Conservation (phyloP, 2,113 vertebrate genomes). For the Semnornis frantzii region DNA sequence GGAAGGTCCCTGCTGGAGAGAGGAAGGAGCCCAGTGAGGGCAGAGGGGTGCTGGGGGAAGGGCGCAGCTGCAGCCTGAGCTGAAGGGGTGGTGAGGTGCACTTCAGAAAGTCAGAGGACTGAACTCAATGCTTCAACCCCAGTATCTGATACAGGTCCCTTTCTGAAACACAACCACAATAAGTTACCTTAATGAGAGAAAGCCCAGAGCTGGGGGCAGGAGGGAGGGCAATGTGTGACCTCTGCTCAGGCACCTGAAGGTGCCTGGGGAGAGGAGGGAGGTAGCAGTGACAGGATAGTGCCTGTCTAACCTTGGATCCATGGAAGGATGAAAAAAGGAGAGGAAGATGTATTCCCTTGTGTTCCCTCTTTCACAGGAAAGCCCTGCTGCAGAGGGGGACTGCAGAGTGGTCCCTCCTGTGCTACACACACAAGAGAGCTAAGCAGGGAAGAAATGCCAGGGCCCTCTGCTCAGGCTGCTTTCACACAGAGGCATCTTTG, state of each 20-base stretch:
- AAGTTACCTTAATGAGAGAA: background rate
- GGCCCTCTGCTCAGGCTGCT: background rate
- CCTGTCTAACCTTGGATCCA: background rate
- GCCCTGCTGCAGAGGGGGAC: background rate
- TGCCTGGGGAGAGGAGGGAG: background rate
- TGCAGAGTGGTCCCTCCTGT: background rate
- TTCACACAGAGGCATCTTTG: background rate
- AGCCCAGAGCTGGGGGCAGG: accelerated
- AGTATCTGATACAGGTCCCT: background rate
- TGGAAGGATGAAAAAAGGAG: background rate
- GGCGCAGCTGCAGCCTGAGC: background rate
- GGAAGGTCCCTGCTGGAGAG: accelerated
- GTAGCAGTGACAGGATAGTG: accelerated
- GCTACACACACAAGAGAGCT: background rate
- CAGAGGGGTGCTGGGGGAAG: background rate
- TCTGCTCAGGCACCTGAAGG: background rate
- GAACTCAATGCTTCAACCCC: background rate
- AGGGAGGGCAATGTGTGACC: background rate
- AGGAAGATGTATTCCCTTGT: background rate
- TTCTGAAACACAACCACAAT: background rate
- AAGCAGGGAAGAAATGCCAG: background rate
- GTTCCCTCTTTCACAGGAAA: background rate
- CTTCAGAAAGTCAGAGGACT: accelerated
- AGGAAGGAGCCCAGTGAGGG: accelerated
- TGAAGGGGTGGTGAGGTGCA: background rate